These are phyloP conservation scores for Carcina quercana DNA, from an alignment of 2,888 invertebrate genomes.

Conservation along the genomic window DNA sequence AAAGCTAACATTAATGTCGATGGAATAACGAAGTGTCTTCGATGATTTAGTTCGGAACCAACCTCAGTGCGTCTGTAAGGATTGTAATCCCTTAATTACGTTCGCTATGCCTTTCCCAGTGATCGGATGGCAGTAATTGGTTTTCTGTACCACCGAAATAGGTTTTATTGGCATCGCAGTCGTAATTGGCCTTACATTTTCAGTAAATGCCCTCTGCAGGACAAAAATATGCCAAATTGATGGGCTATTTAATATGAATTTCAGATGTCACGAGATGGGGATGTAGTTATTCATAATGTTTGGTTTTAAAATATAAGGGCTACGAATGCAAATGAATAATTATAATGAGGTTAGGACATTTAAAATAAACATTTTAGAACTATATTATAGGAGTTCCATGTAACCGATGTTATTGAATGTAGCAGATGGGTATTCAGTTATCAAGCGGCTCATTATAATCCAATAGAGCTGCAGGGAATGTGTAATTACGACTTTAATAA, in stretches of 20 bases:
- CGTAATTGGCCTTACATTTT: conserved; percentile 23
- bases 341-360: too few relatives aligned
- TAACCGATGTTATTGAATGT: too few relatives aligned
- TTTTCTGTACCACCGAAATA: conserved; percentile 47
- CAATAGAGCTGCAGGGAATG: conserved; percentile 9
- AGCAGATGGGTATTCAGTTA: conserved; percentile 9
- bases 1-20: conserved; percentile 34
- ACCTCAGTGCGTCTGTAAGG: conserved; percentile 30
- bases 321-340: too few relatives aligned
- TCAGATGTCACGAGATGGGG: too few relatives aligned
- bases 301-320: too few relatives aligned
- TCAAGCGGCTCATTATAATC: conserved; percentile 11
- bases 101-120: conserved; percentile 47
- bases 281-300: too few relatives aligned
- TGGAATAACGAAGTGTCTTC: conserved; percentile 33
- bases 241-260: too few relatives aligned
- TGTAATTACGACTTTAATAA: conserved; percentile 18
- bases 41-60: conserved; percentile 46
- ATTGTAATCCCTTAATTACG: conserved; percentile 61
- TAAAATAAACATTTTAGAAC: too few relatives aligned
- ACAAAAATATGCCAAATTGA: conserved; percentile 15
- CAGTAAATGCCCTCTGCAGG: conserved; percentile 17
- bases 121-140: conserved; percentile 62
- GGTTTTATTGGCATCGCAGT: conserved; percentile 44
- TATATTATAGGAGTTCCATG: too few relatives aligned